Evolutionary conservation across 2,888 invertebrate species (phyloP).

Genomic region (Drosophila demipolita): DNA sequence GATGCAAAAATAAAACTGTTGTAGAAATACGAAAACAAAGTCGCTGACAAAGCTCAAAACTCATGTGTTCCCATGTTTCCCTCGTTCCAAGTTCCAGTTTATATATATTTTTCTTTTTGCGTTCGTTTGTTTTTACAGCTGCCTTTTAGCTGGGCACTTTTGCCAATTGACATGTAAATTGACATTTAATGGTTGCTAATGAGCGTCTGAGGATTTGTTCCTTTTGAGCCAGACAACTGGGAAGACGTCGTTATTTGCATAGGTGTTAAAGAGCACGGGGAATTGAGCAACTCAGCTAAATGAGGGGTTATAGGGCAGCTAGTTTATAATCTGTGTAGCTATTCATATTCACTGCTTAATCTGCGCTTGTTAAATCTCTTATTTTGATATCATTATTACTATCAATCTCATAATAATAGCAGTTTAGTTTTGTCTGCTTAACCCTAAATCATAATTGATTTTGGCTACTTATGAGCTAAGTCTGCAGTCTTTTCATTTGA

Average conservation of each 20-base stretch:
- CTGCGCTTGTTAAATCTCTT: neutral
- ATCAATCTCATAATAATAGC: neutral
- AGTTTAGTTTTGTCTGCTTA: neutral
- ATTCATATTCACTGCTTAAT: neutral
- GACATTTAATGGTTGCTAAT: conserved; percentile 83
- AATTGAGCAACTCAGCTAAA: conserved; percentile 24
- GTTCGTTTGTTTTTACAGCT: conserved; percentile 46
- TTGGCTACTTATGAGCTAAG: conserved; percentile 2
- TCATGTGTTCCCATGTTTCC: conserved; percentile 54
- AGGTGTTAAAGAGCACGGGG: conserved; percentile 41
- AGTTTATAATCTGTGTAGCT: conserved; percentile 14
- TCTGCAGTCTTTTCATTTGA: conserved; percentile 10
- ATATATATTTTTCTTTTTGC: conserved; percentile 11
- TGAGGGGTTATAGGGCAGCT: conserved; percentile 4
- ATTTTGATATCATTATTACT: neutral
- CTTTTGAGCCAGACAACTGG: conserved; percentile 21
- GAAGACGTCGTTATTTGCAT: conserved; percentile 35
- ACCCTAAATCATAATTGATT: neutral
- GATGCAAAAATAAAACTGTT: conserved; percentile 6
- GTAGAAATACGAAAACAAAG: conserved; percentile 50
- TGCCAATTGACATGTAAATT: conserved; percentile 84
- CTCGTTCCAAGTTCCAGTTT: conserved; percentile 6
- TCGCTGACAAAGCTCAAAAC: conserved; percentile 70
- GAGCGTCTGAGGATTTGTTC: conserved; percentile 76
- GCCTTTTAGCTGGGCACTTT: conserved; percentile 51